A percentile compares a stretch with the other conserved stretches of the same genome.
Conservation (phyloP, 2,888 invertebrate species). For the Drosophila fulvimacula region DNA sequence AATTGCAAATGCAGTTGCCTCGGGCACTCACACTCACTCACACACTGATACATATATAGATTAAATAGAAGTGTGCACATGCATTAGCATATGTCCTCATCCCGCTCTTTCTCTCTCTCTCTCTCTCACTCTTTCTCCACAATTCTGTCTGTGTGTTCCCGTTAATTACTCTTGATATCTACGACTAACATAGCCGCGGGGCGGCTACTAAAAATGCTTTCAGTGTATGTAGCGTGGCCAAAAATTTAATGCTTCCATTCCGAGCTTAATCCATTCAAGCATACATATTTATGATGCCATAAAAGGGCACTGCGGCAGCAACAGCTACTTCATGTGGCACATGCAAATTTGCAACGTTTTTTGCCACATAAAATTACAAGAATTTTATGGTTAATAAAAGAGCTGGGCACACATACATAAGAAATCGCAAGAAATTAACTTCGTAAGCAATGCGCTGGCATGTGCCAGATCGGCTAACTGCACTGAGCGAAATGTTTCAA, state of each 20-base stretch:
- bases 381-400: constrained; percentile 76
- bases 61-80: constrained; percentile 14
- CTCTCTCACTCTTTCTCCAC: constrained; percentile 1
- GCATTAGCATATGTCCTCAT: constrained; percentile 40
- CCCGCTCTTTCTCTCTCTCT: background rate
- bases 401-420: constrained; percentile 38
- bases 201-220: constrained; percentile 47
- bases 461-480: constrained; percentile 43
- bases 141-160: constrained; percentile 3
- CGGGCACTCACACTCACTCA: constrained; percentile 16
- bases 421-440: constrained; percentile 65
- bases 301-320: constrained; percentile 39
- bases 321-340: constrained; percentile 50
- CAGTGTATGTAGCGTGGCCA: constrained; percentile 12
- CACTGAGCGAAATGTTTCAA: constrained; percentile 27
- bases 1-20: constrained; percentile 68
- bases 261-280: constrained; percentile 54
- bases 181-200: constrained; percentile 21
- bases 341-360: constrained; percentile 78
- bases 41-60: background rate
- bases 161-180: constrained; percentile 54
- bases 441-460: constrained; percentile 58
- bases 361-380: constrained; percentile 72
- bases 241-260: constrained; percentile 56
- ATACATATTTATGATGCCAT: constrained; percentile 62